Conservation (phyloP, 2,113 vertebrate genomes). For the Dicaeum eximium region DNA sequence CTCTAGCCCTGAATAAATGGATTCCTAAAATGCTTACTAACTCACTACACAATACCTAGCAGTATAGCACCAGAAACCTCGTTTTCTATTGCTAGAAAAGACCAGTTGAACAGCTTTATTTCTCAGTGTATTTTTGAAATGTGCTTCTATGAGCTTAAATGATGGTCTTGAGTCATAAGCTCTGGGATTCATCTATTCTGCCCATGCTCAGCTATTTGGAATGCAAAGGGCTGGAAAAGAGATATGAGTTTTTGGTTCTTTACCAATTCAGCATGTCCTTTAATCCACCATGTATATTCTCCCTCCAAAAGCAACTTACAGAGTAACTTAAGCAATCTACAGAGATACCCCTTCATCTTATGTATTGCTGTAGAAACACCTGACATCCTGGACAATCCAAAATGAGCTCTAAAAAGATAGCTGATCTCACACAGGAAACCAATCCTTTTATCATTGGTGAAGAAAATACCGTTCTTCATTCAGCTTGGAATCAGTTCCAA, state of each 20-base stretch:
- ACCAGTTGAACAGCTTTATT: conserved; percentile 39
- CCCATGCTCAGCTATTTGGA: conserved; percentile 20
- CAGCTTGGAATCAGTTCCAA: neutral
- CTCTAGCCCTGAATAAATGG: conserved; percentile 23
- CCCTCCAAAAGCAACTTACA: neutral
- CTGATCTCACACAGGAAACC: neutral
- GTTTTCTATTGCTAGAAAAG: neutral
- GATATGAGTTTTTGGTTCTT: neutral
- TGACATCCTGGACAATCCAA: neutral
- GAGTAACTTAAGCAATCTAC: neutral
- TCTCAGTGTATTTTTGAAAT: conserved; percentile 51
- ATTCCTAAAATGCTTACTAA: conserved; percentile 47
- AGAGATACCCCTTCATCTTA: neutral
- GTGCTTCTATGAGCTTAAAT: conserved; percentile 53
- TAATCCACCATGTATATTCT: neutral
- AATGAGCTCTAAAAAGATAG: neutral
- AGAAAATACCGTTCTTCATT: neutral
- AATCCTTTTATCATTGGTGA: neutral
- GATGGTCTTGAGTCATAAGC: conserved; percentile 48
- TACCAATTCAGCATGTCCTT: neutral
- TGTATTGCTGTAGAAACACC: neutral
- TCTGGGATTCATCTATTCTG: conserved; percentile 37
- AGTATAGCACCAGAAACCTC: conserved; percentile 19
- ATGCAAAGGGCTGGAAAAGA: conserved; percentile 26
- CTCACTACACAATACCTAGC: conserved; percentile 11